Conservation (phyloP, 2,113 vertebrate genomes). For the Urocynchramus pylzowi region DNA sequence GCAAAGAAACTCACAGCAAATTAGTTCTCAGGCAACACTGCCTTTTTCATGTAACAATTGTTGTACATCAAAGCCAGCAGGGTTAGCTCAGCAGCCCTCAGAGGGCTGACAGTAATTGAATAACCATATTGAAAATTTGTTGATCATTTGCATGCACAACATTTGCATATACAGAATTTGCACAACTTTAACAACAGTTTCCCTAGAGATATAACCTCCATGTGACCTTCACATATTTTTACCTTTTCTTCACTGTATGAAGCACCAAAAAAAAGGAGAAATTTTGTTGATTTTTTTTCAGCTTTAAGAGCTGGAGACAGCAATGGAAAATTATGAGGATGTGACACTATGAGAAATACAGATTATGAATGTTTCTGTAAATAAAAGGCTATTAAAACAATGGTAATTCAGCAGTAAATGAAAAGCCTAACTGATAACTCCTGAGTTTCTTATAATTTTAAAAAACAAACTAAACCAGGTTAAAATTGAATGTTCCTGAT, state of each 20-base stretch:
- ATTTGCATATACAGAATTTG: constrained; percentile 27
- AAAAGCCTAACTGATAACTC: neutral
- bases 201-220: neutral
- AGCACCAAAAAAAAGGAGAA: neutral
- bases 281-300: neutral
- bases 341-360: neutral
- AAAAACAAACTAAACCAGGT: neutral
- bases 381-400: neutral
- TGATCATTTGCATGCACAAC: constrained; percentile 10
- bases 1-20: neutral
- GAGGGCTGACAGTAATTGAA: neutral
- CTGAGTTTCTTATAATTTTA: neutral
- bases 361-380: neutral
- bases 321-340: neutral
- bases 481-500: neutral
- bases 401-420: neutral
- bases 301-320: neutral
- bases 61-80: neutral
- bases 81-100: neutral
- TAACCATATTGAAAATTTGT: neutral
- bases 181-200: neutral
- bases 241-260: neutral
- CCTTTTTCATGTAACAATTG: neutral
- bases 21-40: neutral
- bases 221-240: neutral